Percentiles rank a stretch among this genome's conserved stretches.
Evolutionary conservation across 2,888 invertebrate genomes (phyloP).

Genomic region (Sminthurinus aureus): DNA sequence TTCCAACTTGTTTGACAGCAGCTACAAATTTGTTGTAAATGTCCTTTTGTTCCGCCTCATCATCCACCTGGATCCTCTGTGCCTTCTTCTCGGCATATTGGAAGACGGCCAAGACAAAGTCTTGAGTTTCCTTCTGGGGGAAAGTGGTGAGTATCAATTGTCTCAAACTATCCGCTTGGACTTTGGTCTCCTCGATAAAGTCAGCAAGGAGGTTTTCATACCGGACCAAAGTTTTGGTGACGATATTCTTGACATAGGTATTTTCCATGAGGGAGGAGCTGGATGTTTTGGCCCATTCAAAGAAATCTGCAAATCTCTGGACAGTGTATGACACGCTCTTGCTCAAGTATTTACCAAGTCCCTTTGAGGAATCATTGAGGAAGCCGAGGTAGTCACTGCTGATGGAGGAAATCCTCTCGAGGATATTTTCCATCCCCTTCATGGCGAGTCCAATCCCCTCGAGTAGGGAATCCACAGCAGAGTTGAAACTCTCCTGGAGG

Average conservation of each 20-base stretch:
- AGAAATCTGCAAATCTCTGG: slow-evolving; percentile 43
- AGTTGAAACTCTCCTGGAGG: slow-evolving; percentile 60
- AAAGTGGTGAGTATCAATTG: slow-evolving; percentile 45
- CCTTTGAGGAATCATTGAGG: slow-evolving; percentile 22
- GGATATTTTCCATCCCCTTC: slow-evolving; percentile 36
- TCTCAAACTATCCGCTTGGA: slow-evolving; percentile 64
- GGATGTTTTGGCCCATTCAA: slow-evolving; percentile 35
- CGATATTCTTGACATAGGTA: slow-evolving; percentile 63
- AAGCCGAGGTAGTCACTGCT: slow-evolving; percentile 19
- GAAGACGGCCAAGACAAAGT: slow-evolving; percentile 69
- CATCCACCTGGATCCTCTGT: slow-evolving; percentile 70
- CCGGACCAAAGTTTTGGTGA: slow-evolving; percentile 65
- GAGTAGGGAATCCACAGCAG: slow-evolving; percentile 63
- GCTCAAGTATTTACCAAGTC: slow-evolving; percentile 62
- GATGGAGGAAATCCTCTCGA: slow-evolving; percentile 34
- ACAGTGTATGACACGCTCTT: slow-evolving; percentile 60
- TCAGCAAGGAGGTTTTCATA: slow-evolving; percentile 66
- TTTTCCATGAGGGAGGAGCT: slow-evolving; percentile 42
- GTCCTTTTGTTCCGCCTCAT: slow-evolving; percentile 70
- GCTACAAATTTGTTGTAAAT: slow-evolving; percentile 69
- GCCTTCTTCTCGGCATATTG: slow-evolving; percentile 76
- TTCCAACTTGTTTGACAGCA: slow-evolving; percentile 67
- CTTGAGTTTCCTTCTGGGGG: slow-evolving; percentile 67
- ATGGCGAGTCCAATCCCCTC: slow-evolving; percentile 63
- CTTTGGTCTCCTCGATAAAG: slow-evolving; percentile 65